Percentiles rank a stretch among this genome's conserved stretches.
phyloP scores from a whole-genome alignment of 2,797 vertebrate species.

The Xiphophorus birchmanni region DNA sequence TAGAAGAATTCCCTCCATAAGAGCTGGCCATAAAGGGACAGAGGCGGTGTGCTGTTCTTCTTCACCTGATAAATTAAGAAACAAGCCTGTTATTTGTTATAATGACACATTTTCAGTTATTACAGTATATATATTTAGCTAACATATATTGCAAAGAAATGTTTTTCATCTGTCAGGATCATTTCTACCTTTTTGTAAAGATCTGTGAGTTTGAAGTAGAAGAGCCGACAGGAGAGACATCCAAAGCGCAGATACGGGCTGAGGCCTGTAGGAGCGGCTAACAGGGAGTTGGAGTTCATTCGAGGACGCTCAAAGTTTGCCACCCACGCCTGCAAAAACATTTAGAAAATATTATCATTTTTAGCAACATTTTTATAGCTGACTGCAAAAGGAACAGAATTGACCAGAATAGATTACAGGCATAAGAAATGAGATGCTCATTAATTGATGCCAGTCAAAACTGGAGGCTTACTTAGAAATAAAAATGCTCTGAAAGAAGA shows the following conservation, averaged over 20 bases:
- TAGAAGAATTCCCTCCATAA: slow-evolving; percentile 98
- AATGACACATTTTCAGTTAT: background rate
- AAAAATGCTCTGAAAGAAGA: background rate
- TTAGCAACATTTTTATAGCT: background rate
- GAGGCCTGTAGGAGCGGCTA: slow-evolving; percentile 93
- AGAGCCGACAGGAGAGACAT: slow-evolving; percentile 93
- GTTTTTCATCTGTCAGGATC: background rate
- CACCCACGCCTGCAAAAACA: slow-evolving; percentile 88
- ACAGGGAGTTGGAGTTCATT: slow-evolving; percentile 93
- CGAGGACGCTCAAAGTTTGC: slow-evolving; percentile 94
- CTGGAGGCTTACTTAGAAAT: background rate
- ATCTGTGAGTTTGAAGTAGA: slow-evolving; percentile 95
- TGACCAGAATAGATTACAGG: background rate
- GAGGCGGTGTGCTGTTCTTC: slow-evolving; percentile 89
- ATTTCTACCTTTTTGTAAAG: slow-evolving; percentile 91
- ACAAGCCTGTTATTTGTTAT: background rate
- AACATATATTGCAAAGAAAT: background rate
- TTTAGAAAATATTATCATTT: background rate
- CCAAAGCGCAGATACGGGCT: slow-evolving; percentile 95
- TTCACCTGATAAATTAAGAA: slow-evolving; percentile 83
- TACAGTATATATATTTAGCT: background rate
- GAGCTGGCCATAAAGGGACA: slow-evolving; percentile 93
- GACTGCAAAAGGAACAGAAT: background rate
- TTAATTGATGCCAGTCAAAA: background rate
- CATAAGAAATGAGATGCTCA: background rate